phyloP scores from a whole-genome alignment of 2,797 vertebrate species.

The Galago senegalensis region DNA sequence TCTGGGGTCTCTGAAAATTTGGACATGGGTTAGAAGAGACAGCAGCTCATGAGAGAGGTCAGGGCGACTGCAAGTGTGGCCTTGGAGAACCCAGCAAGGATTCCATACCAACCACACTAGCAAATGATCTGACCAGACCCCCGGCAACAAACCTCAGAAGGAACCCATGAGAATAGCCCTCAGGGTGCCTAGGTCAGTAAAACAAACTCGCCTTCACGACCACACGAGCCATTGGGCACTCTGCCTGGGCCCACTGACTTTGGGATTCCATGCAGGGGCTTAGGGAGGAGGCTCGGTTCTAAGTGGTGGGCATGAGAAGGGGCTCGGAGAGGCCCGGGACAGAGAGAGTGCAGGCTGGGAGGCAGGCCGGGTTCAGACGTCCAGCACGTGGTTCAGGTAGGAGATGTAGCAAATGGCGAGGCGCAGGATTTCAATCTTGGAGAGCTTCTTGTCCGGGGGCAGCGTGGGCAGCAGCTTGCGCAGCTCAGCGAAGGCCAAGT shows the following conservation, averaged over 20 bases:
- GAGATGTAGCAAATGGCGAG: constrained; percentile 92
- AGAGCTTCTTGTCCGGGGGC: constrained; percentile 91
- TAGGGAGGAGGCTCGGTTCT: neutral
- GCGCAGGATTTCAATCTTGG: constrained; percentile 91
- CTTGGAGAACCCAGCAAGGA: neutral
- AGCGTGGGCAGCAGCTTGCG: constrained; percentile 91
- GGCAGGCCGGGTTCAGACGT: constrained; percentile 83
- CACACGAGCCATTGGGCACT: neutral
- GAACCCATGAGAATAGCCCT: neutral
- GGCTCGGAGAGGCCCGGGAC: neutral
- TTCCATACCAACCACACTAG: neutral
- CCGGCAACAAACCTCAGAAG: neutral
- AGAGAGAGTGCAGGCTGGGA: neutral
- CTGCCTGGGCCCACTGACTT: neutral
- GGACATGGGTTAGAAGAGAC: constrained; percentile 67
- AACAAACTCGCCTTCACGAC: neutral
- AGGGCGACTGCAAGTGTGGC: neutral
- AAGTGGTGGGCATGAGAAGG: neutral
- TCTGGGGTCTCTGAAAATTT: constrained; percentile 55
- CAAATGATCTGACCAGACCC: neutral
- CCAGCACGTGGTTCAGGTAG: constrained; percentile 92
- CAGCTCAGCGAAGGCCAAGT: constrained; percentile 91
- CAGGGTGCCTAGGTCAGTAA: neutral
- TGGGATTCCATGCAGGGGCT: neutral
- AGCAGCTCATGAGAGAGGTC: constrained; percentile 68